Evolutionary conservation across 2,113 vertebrate species (phyloP).

Genomic region (Micronycteris hirsuta): DNA sequence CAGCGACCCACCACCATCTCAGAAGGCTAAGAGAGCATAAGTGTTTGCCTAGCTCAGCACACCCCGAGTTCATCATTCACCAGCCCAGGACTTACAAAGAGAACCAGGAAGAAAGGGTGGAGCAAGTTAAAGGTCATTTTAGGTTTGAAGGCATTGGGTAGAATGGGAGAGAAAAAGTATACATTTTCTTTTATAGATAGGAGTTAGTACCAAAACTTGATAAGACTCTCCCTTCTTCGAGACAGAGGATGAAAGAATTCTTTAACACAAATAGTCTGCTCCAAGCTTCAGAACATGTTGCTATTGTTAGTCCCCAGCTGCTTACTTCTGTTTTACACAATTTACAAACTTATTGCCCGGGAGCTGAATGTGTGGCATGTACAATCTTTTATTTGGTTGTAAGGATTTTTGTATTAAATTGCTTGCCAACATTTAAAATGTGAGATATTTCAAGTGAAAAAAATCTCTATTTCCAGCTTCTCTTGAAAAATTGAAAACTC

Average conservation of each 20-base stretch:
- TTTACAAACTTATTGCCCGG: background rate
- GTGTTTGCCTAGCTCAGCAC: background rate
- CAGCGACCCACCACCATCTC: background rate
- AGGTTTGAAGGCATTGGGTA: background rate
- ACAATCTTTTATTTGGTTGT: background rate
- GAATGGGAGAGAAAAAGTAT: background rate
- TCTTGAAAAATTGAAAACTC: background rate
- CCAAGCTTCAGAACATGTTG: background rate
- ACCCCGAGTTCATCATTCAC: background rate
- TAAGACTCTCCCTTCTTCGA: background rate
- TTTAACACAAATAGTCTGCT: background rate
- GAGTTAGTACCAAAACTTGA: background rate
- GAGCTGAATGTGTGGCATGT: background rate
- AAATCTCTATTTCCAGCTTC: background rate
- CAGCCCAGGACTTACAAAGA: background rate
- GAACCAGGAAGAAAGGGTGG: background rate
- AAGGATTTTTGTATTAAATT: background rate
- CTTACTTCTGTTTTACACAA: background rate
- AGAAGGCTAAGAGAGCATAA: background rate
- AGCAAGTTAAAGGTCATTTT: background rate
- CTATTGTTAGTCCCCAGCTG: background rate
- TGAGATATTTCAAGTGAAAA: background rate
- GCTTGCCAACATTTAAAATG: background rate
- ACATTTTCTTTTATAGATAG: background rate
- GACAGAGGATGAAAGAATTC: background rate